Percentiles rank a stretch among this genome's conserved stretches.
Conservation (phyloP, 2,888 invertebrate genomes). For the Alviniconcha strummeri region DNA sequence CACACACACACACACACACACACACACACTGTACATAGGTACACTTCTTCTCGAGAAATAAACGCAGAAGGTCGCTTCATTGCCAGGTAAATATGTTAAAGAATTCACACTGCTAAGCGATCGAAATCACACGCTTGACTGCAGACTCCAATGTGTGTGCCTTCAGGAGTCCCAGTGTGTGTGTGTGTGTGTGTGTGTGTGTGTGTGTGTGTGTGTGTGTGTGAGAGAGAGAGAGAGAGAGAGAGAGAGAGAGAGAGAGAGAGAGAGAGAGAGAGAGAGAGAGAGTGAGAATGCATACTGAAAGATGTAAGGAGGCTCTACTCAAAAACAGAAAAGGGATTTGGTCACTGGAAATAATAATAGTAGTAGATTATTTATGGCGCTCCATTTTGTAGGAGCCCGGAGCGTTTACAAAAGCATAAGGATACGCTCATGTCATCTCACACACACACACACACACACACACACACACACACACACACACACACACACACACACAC, state of each 20-base stretch:
- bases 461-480: neutral
- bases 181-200: slow-evolving; percentile 48
- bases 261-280: too few relatives aligned
- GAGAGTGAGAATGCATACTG: neutral
- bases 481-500: neutral
- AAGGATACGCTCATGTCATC: neutral
- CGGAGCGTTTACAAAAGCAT: too few relatives aligned
- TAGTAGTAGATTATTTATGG: too few relatives aligned
- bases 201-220: too few relatives aligned
- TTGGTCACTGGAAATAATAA: too few relatives aligned
- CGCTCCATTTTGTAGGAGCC: too few relatives aligned
- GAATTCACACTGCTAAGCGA: neutral
- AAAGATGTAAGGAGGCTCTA: too few relatives aligned
- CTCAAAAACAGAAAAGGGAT: too few relatives aligned
- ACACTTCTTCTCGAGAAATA: too few relatives aligned
- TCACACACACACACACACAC: neutral
- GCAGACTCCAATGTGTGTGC: too few relatives aligned
- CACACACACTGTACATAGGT: neutral
- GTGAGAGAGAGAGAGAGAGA: neutral
- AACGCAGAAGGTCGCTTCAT: neutral
- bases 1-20: neutral
- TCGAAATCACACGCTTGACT: neutral
- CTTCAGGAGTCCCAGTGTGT: neutral
- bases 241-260: neutral
- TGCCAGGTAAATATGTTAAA: neutral